Evolutionary conservation across 2,113 vertebrate species (phyloP), one percentile per base, ranked within the genome.

Genomic region (Tragelaphus buxtoni): DNA sequence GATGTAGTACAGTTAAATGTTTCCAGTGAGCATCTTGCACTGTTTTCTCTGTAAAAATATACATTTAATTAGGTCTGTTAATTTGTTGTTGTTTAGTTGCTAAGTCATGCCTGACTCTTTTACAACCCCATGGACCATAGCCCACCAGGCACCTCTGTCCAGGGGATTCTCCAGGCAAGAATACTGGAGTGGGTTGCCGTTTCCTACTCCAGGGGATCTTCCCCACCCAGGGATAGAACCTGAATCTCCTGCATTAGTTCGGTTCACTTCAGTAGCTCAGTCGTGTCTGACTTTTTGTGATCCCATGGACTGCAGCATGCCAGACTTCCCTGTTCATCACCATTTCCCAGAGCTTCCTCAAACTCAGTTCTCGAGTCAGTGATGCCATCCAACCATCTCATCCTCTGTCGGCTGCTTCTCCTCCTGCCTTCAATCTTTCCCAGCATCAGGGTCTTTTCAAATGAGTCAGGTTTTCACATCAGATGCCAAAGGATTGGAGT

Each of bases 201-300:
- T 42, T 13, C 69, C 20, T 24, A 0, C 35, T 74, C 69, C 69
- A 42, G 35, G 69, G 10, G 10, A 42, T 24, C 35, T 74, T 42
- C 20, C 35, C 1, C 0, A 24, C 69, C 5, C 35, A 42, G 69
- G 22, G 22, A 74, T 26, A 1, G 0, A 74, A 74, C 5, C 35
- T 74, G 35, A 11, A 12, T 42, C 69, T 42, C 35, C 22, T 74
- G 5, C 35, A 13, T 26, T 72, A 11, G 58, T 28, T 56, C 3
- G 17, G 4, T 35, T n/a, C 32, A 65, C 8, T 35, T 35, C 63
- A 65, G 63, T 4, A 1, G 5, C 42, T 42, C 42, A 42, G 42
- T 42, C 42, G 42, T 42, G 42, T 42, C 42, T 42, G 42, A 42
- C 42, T 42, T 42, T 42, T 42, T 42, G 42, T 42, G 42, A 42